These are phyloP conservation scores for Halcyon senegalensis DNA, from an alignment of 2,113 vertebrate species.

Conservation along the genomic window DNA sequence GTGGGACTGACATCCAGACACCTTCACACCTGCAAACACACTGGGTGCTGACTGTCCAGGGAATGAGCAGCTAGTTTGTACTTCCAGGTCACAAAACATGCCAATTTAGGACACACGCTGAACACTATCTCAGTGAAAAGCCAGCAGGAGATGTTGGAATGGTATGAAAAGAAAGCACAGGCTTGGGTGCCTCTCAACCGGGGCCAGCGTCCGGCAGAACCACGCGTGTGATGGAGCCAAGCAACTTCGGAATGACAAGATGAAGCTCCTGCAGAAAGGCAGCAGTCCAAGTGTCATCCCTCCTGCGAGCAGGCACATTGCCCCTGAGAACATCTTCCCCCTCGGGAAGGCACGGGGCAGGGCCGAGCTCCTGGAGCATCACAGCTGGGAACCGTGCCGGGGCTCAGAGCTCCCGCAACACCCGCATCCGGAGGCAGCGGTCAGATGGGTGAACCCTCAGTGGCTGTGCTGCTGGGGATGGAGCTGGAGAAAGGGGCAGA, in stretches of 20 bases:
- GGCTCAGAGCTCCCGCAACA: too few species aligned
- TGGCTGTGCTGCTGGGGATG: neutral
- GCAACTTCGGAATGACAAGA: neutral
- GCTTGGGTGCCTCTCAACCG: neutral
- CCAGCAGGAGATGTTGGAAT: neutral
- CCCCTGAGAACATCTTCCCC: fast-evolving
- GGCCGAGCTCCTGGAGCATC: neutral
- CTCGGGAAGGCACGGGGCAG: neutral
- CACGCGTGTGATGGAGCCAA: neutral
- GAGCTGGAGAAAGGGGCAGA: neutral
- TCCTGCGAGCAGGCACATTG: fast-evolving
- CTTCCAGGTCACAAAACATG: neutral
- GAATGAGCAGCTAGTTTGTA: neutral
- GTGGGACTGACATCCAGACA: neutral
- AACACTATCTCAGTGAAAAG: neutral
- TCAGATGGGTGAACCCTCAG: neutral
- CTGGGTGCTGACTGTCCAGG: neutral
- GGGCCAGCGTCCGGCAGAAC: neutral
- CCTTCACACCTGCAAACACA: neutral
- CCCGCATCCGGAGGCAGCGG: fast-evolving
- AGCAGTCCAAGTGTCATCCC: neutral
- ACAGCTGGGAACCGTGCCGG: neutral
- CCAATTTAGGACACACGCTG: neutral
- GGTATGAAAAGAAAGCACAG: neutral
- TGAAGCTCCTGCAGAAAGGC: neutral